Evolutionary conservation across 2,888 invertebrate genomes (phyloP), one percentile per base, ranked within the genome.

Genomic region (Cremastobaeus sp.): DNA sequence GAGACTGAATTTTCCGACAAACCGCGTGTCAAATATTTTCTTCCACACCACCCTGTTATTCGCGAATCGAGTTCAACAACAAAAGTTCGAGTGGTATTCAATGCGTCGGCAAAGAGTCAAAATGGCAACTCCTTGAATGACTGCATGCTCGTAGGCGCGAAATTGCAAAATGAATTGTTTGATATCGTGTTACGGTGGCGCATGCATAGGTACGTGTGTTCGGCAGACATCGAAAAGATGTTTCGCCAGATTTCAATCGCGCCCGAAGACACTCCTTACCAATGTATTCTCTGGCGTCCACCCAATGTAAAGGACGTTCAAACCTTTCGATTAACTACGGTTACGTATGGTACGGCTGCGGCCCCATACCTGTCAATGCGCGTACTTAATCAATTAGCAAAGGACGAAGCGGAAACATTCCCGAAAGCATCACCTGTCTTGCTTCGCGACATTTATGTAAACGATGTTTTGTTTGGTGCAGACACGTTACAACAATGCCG

Each of bases 41-140:
- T 64, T 12, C 64, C 64, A 4, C 64, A 64, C 17, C 64, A 64
- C 14, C 64, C 64, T 1, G 64, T 54, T 4, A 41, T 64, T 6
- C 64, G 52, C 1, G 64, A 64, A 25, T 30, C 52, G 3, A 64
- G 62, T 30, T 17, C 28, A 45, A 57, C 57, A 6, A 43, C 43
- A 9, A 45, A 57, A 45, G n/a, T 57, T 3, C 57, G 43, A 4
- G 45, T 62, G 0, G 62, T 62, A 2, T 69, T 69, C 14, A 59
- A 60, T 18, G 69, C 60, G 0, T 69, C 69, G 8, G 35, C 32
- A 5, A 6, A 12, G 21, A 62, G 37, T 18, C 8, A 25, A 18
- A 62, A 48, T 20, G 48, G 55, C 3, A 35, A 55, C 0, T 62
- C 62, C 0, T 20, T 70, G n/a, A 71, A 71, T 15, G 64, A 71